These are phyloP conservation scores for Notiomystis cincta DNA, from an alignment of 2,113 vertebrate genomes.

Conservation along the genomic window DNA sequence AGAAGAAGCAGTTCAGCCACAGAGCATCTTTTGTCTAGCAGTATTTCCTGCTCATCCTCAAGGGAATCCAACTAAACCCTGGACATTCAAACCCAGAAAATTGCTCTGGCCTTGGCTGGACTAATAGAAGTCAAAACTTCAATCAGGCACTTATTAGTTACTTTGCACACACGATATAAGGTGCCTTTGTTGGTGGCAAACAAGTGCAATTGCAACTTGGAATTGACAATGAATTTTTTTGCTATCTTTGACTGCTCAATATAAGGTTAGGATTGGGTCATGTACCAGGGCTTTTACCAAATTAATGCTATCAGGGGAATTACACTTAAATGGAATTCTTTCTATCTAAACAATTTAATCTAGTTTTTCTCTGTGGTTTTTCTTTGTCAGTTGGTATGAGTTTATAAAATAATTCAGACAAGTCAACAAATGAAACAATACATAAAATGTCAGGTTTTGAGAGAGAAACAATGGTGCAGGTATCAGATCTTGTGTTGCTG, in stretches of 20 bases:
- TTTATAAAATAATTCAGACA: constrained; percentile 41
- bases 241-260: constrained; percentile 68
- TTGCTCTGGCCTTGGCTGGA: constrained; percentile 60
- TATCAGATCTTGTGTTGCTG: not conserved
- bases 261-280: constrained; percentile 70
- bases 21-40: constrained; percentile 22
- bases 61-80: constrained; percentile 41
- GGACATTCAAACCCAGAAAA: constrained; percentile 65
- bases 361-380: constrained; percentile 20
- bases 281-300: constrained; percentile 67
- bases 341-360: constrained; percentile 60
- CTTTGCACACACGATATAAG: constrained; percentile 36
- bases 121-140: constrained; percentile 75
- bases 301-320: constrained; percentile 69
- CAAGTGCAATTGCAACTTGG: constrained; percentile 43
- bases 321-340: constrained; percentile 63
- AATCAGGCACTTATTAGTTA: constrained; percentile 70
- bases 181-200: constrained; percentile 61
- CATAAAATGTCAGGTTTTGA: constrained; percentile 28
- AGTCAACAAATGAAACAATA: constrained; percentile 42
- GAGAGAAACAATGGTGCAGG: not conserved
- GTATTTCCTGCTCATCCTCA: constrained; percentile 62
- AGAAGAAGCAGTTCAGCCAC: constrained; percentile 41
- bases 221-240: constrained; percentile 63
- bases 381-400: not conserved